A percentile compares a stretch with the other conserved stretches of the same genome.
Conservation (phyloP, 2,797 vertebrate species). For the Emydoidea blandingii region DNA sequence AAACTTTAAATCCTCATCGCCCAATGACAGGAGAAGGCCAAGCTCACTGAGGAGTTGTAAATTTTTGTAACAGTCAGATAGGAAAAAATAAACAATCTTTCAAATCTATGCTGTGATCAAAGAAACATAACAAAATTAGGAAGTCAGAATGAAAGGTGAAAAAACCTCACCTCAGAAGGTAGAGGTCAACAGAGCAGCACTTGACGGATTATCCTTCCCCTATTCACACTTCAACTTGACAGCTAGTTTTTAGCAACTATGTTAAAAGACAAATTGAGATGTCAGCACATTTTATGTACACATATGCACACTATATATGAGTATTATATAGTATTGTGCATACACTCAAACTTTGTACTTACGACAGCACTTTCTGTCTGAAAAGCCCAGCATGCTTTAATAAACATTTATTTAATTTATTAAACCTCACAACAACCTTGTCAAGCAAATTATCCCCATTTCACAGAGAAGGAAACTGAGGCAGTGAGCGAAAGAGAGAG, state of each 20-base stretch:
- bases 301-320: fast-evolving
- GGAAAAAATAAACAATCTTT: neutral
- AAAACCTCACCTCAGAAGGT: neutral
- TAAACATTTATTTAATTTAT: neutral
- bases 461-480: neutral
- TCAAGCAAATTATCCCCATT: conserved; percentile 1
- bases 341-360: neutral
- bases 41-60: neutral
- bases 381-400: neutral
- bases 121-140: neutral
- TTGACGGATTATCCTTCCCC: neutral
- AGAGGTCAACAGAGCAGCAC: neutral
- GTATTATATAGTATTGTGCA: neutral
- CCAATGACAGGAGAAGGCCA: neutral
- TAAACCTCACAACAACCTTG: neutral
- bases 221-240: neutral
- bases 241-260: neutral
- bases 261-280: fast-evolving
- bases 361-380: neutral
- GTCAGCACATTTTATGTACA: neutral
- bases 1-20: neutral
- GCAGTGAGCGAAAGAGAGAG: neutral
- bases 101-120: fast-evolving
- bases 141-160: fast-evolving
- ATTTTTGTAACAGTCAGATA: fast-evolving